phyloP scores from a whole-genome alignment of 2,888 invertebrate species.

The Arctia plantaginis region DNA sequence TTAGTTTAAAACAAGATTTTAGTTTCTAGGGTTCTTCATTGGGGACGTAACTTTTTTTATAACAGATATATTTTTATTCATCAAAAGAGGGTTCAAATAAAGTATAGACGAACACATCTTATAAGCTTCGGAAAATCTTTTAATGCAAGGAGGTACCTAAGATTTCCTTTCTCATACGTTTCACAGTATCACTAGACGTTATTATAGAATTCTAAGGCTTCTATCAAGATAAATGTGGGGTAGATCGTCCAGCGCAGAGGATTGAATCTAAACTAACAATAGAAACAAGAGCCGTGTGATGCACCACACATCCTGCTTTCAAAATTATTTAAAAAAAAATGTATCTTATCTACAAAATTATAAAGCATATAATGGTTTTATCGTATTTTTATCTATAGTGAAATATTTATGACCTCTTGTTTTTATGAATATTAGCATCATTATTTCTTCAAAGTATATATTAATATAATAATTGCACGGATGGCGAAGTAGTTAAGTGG shows the following conservation, averaged over 20 bases:
- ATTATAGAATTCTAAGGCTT: neutral
- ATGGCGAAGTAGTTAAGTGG: too few relatives aligned
- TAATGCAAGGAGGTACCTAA: neutral
- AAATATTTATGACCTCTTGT: too few relatives aligned
- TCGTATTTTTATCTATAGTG: neutral
- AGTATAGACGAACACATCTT: neutral
- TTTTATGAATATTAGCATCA: too few relatives aligned
- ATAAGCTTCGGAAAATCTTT: neutral
- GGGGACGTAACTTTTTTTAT: too few relatives aligned
- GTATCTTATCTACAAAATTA: neutral
- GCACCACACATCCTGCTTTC: slow-evolving; percentile 6
- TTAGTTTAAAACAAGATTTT: too few relatives aligned
- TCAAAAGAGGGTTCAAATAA: neutral
- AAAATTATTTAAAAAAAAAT: slow-evolving; percentile 1
- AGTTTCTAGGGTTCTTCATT: too few relatives aligned
- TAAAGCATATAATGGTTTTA: neutral
- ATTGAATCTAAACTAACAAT: slow-evolving; percentile 15
- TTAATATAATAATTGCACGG: too few relatives aligned
- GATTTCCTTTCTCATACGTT: neutral
- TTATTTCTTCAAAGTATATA: too few relatives aligned
- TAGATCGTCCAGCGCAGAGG: neutral
- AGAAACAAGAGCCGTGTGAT: slow-evolving; percentile 8
- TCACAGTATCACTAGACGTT: neutral
- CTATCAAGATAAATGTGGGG: neutral
- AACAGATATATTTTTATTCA: too few relatives aligned